Base-by-base conservation (phyloP, 2,888 invertebrate species). In the Platypus cylindrus region DNA sequence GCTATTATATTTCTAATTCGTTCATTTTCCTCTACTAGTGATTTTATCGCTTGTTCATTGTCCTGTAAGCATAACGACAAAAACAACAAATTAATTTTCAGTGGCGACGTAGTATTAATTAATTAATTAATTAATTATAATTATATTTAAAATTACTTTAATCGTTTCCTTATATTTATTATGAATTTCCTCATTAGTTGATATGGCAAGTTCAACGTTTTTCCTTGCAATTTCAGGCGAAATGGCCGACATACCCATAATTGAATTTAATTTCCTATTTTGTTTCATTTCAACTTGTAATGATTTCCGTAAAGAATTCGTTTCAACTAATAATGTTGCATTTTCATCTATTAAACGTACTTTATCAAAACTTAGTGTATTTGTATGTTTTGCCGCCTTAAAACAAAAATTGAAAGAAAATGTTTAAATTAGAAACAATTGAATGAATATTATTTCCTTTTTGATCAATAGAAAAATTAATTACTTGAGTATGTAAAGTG, bases 271-370 rank as follows among this genome's bases (percentile, higher is more conserved):
- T 54, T 80, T 75, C 40, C 68, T 67, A 45, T 79, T 76, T 20
- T 72, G 67, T n/a, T 68, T 67, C 7, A 76, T 67, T 9, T 77
- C 70, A 0, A 68, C 60, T 54, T 78, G 78, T 39, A 84, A 58
- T 54, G 80, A 77, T 16, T 69, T 68, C 18, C 85, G 70, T 25
- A 89, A 56, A 36, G 69, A 70, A 53, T 87, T 86, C 14, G 87
- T 73, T 59, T 90, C 89, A 2, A 73, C 67, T 18, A 89, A 65
- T 3, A 91, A 65, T 0, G 71, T 62, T 20, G 82, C 73, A 57
- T 90, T 90, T 52, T 91, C 86, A 54, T 74, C 64, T 13, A 67
- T 56, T 31, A 63, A 55, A 29, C 58, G 50, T 4, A 59, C 44
- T 60, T 64, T 64, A 53, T 59, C 57, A 40, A 48, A 54, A 49